Conservation (phyloP, 2,888 invertebrate species). For the Euplexia lucipara region DNA sequence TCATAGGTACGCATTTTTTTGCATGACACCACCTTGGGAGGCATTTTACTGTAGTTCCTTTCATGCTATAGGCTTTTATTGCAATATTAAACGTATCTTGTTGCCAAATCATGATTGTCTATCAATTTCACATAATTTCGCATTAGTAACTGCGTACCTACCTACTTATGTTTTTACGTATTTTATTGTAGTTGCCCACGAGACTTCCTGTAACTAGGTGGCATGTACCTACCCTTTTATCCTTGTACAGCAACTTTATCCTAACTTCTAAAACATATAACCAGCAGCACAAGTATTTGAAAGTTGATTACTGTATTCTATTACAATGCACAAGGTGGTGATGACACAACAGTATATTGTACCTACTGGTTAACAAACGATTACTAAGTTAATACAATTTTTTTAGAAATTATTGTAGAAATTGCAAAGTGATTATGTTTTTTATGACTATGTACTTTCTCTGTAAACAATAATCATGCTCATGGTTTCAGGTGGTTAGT, state of each 20-base stretch:
- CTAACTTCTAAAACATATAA: background rate
- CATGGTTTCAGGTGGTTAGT: no score
- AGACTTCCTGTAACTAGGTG: constrained; percentile 58
- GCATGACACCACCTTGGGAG: constrained; percentile 84
- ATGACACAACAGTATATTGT: constrained; percentile 48
- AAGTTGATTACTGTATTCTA: constrained; percentile 10
- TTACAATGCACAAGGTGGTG: constrained; percentile 32
- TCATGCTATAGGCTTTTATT: constrained; percentile 48
- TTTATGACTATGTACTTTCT: no score
- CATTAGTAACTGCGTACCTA: constrained; percentile 35
- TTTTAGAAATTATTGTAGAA: no score
- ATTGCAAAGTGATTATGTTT: no score
- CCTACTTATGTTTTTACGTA: constrained; percentile 43
- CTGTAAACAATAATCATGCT: no score
- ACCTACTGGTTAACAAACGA: no score
- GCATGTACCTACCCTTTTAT: constrained; percentile 40
- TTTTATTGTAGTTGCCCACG: constrained; percentile 52
- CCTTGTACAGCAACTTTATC: constrained; percentile 2
- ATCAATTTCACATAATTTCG: constrained; percentile 37
- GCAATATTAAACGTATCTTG: constrained; percentile 5
- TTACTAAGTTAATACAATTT: no score
- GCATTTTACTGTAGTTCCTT: constrained; percentile 76
- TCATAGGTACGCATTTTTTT: constrained; percentile 83
- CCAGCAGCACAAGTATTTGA: constrained; percentile 7
- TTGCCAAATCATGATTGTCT: constrained; percentile 20